Evolutionary conservation across 2,888 invertebrate species (phyloP).

Genomic region (Rhabditoides inermis): DNA sequence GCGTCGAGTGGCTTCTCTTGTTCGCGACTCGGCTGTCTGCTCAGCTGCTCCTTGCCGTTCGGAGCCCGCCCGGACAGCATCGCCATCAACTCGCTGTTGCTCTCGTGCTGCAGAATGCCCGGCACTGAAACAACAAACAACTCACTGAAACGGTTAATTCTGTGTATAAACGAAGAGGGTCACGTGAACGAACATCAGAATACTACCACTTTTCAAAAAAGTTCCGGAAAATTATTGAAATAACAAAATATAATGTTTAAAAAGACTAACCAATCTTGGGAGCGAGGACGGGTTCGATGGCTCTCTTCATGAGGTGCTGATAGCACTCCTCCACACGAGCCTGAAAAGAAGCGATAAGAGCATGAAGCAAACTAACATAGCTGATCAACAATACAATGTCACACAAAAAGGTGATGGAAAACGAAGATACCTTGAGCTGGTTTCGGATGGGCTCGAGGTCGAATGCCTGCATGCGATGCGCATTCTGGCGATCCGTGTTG

Average conservation of each 20-base stretch:
- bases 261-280: constrained; percentile 40
- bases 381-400: too few relatives aligned
- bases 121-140: constrained; percentile 33
- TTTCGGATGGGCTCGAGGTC: constrained; percentile 40
- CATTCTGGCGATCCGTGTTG: constrained; percentile 40
- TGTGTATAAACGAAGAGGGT: too few relatives aligned
- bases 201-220: too few relatives aligned
- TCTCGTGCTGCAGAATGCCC: constrained; percentile 44
- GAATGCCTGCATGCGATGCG: constrained; percentile 33
- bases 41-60: constrained; percentile 1
- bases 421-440: constrained; percentile 36
- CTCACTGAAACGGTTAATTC: too few relatives aligned
- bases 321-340: constrained; percentile 40
- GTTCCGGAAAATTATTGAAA: too few relatives aligned
- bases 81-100: constrained; percentile 25
- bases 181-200: too few relatives aligned
- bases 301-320: constrained; percentile 39
- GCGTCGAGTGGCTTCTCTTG: constrained; percentile 29
- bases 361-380: too few relatives aligned
- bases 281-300: constrained; percentile 39
- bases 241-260: neutral
- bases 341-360: too few relatives aligned
- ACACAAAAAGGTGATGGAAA: too few relatives aligned
- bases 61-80: constrained; percentile 9
- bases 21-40: constrained; percentile 14